Evolutionary conservation across 2,888 invertebrate genomes (phyloP).

Genomic region (Cephus rjabovi): DNA sequence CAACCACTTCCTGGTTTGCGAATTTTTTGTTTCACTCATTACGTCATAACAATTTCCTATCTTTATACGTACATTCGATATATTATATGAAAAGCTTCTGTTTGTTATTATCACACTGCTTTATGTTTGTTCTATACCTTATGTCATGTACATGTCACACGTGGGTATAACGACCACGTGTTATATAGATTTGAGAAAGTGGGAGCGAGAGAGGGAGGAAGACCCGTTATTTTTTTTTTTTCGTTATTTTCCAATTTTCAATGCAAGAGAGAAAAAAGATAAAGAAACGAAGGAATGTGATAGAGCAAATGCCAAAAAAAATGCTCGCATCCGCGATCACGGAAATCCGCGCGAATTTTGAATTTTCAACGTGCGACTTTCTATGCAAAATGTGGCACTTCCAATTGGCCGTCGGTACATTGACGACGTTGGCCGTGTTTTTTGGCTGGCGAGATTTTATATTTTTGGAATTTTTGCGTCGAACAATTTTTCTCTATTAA

Average conservation of each 20-base stretch:
- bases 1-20: slow-evolving; percentile 29
- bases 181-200: neutral
- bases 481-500: slow-evolving; percentile 16
- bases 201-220: neutral
- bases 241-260: neutral
- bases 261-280: neutral
- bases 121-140: slow-evolving; percentile 22
- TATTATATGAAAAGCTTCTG: slow-evolving; percentile 2
- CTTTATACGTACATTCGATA: slow-evolving; percentile 27
- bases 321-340: neutral
- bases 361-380: neutral
- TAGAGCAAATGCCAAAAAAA: neutral
- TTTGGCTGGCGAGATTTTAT: slow-evolving; percentile 67
- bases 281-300: neutral
- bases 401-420: neutral
- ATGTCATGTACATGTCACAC: neutral
- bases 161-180: neutral
- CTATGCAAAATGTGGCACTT: neutral
- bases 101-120: slow-evolving; percentile 26
- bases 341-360: neutral
- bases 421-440: slow-evolving; percentile 17
- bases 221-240: neutral
- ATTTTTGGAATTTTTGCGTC: slow-evolving; percentile 65
- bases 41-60: slow-evolving; percentile 13
- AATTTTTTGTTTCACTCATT: slow-evolving; percentile 21